Conservation (phyloP, 2,888 invertebrate species). For the Philaethria dido region DNA sequence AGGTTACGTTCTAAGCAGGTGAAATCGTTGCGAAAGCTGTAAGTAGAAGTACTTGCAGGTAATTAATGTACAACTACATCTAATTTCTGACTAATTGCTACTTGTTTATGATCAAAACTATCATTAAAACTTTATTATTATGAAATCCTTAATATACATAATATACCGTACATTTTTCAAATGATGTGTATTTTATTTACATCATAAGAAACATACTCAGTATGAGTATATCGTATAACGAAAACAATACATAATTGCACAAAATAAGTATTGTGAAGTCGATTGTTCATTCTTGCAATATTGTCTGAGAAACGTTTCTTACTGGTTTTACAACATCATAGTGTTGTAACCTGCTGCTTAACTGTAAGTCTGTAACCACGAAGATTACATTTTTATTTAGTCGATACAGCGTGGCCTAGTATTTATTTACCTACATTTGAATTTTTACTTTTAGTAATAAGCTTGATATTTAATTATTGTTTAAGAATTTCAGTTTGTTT, state of each 20-base stretch:
- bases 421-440: background rate
- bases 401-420: slow-evolving; percentile 7
- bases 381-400: slow-evolving; percentile 15
- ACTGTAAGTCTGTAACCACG: slow-evolving; percentile 19
- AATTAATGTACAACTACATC: slow-evolving; percentile 9
- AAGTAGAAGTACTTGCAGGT: background rate
- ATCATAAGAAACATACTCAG: background rate
- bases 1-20: slow-evolving; percentile 18
- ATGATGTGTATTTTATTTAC: slow-evolving; percentile 9
- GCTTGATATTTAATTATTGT: background rate
- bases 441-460: background rate
- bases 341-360: slow-evolving; percentile 39
- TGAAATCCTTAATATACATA: background rate
- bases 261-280: slow-evolving; percentile 38
- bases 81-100: slow-evolving; percentile 9
- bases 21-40: slow-evolving; percentile 22
- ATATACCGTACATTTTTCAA: background rate
- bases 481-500: background rate
- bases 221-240: background rate
- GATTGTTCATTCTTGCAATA: slow-evolving; percentile 48
- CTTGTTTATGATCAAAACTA: background rate
- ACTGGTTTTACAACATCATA: slow-evolving; percentile 45
- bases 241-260: slow-evolving; percentile 22
- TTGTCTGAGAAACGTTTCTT: slow-evolving; percentile 47
- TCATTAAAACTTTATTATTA: background rate